Evolutionary conservation across 2,797 vertebrate genomes (phyloP).

Genomic region (Cyclura pinguis): DNA sequence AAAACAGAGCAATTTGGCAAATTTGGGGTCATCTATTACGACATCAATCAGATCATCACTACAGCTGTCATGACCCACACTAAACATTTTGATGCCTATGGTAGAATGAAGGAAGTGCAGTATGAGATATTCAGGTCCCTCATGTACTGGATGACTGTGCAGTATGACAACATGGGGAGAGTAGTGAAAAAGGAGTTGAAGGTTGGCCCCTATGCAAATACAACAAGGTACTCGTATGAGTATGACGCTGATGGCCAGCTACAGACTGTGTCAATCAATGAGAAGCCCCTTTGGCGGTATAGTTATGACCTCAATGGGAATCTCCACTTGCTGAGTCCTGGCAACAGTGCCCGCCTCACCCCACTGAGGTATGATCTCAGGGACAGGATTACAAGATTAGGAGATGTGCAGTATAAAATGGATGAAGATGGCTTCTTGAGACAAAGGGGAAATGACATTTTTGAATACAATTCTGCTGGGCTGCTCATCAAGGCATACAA

Average conservation of each 20-base stretch:
- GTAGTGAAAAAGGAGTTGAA: conserved; percentile 97
- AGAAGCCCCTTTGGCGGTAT: conserved; percentile 97
- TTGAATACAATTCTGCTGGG: conserved; percentile 95
- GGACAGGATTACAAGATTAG: conserved; percentile 93
- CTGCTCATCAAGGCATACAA: conserved; percentile 95
- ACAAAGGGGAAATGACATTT: conserved; percentile 93
- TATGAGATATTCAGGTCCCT: conserved; percentile 98
- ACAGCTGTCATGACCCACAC: conserved; percentile 99
- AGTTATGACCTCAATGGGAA: conserved; percentile 98
- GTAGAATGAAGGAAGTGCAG: conserved; percentile 97
- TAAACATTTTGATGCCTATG: conserved; percentile 98
- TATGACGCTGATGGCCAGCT: conserved; percentile 95
- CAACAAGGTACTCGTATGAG: conserved; percentile 95
- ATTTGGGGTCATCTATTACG: conserved; percentile 98
- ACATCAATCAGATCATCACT: conserved; percentile 99
- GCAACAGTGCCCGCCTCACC: conserved; percentile 94
- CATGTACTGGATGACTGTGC: conserved; percentile 99
- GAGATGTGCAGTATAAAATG: conserved; percentile 93
- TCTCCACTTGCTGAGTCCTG: conserved; percentile 94
- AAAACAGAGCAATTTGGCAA: conserved; percentile 99
- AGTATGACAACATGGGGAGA: conserved; percentile 98
- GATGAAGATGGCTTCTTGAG: conserved; percentile 97
- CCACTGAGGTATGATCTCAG: conserved; percentile 94
- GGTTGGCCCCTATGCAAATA: conserved; percentile 98
- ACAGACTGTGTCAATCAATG: conserved; percentile 96